Base-by-base conservation (phyloP, 2,888 invertebrate genomes). In the Carpatolechia fugitivella region DNA sequence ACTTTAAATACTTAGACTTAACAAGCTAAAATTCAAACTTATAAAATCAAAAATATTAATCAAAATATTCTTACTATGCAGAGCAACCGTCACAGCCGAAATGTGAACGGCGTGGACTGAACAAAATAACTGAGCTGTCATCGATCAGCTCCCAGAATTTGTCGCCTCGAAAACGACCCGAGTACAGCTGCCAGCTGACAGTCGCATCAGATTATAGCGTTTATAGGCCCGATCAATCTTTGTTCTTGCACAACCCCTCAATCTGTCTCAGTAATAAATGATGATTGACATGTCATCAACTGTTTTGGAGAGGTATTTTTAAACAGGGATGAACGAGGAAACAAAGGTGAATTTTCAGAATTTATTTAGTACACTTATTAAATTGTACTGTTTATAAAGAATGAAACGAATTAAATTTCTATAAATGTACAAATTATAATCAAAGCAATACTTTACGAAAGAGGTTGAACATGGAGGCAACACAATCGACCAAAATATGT, bases 191-290 rank as follows among this genome's bases (percentile, higher is more conserved):
- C 82, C 83, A 82, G 79, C 70, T 77, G 74, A 73, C 75, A 77
- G 77, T 70, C 75, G 70, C 67, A 41, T 69, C 74, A 72, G 78
- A 72, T 70, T 72, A 73, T 76, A 64, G 59, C 72, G 76, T 77
- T 70, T 63, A 68, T 67, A 65, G 64, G 80, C 78, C 79, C 81
- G 79, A 85, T 84, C 82, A 77, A 80, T 83, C 80, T 76, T 76
- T 67, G 63, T 70, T 76, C 69, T 82, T 79, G 74, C 70, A 73
- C 76, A 78, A 79, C 68, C 69, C 65, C 74, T 78, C 79, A 72
- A 81, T 80, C 72, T 69, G 52, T 55, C 54, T 30, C 29, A 7
- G 18, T 38, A 16, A 52, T 47, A 40, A 24, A 16, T 44, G 44
- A 29, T 24, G 44, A 44, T 44, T 44, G 44, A 44, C 44, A 44